Conservation (phyloP, 2,113 vertebrate species). For the Madoqua kirkii region DNA sequence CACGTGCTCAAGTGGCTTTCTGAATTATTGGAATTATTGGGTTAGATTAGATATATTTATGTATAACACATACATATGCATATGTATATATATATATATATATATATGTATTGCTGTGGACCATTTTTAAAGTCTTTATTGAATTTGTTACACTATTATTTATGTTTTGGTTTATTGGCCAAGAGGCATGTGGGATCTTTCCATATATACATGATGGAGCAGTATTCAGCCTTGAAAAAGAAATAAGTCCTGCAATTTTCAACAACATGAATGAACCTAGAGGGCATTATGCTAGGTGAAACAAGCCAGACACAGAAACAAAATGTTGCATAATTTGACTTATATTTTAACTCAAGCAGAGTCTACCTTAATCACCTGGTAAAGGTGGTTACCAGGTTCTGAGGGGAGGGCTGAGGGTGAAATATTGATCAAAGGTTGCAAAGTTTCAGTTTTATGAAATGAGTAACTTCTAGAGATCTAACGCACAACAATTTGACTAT, state of each 20-base stretch:
- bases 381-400: neutral
- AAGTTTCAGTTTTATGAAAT: neutral
- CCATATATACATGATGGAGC: neutral
- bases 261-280: neutral
- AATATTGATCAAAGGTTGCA: neutral
- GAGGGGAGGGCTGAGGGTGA: neutral
- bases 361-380: neutral
- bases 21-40: neutral
- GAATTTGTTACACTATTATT: too few relatives aligned
- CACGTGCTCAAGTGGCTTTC: neutral
- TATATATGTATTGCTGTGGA: too few relatives aligned
- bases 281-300: neutral
- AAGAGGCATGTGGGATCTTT: too few relatives aligned
- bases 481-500: neutral
- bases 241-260: neutral
- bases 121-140: too few relatives aligned
- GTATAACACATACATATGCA: neutral
- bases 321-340: neutral
- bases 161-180: too few relatives aligned
- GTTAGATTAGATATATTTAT: neutral
- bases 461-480: neutral
- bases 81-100: neutral
- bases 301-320: neutral
- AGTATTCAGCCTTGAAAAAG: neutral
- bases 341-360: neutral